Evolutionary conservation across 2,113 vertebrate species (phyloP).

Genomic region (Paralichthys olivaceus): DNA sequence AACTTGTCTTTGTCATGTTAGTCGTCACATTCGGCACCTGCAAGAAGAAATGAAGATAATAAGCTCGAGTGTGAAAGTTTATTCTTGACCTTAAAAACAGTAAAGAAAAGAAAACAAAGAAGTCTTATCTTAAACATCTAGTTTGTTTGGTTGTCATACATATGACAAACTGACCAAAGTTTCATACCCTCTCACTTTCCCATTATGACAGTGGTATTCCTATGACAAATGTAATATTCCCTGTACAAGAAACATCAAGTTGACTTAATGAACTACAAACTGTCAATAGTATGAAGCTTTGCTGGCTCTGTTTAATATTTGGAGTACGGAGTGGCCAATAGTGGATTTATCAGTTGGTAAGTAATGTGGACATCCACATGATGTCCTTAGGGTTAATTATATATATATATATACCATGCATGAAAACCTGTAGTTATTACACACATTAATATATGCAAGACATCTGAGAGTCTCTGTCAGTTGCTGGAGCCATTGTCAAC

Average conservation of each 20-base stretch:
- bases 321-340: background rate
- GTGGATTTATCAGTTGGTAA: background rate
- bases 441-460: background rate
- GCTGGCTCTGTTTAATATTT: background rate
- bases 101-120: background rate
- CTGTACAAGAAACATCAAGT: background rate
- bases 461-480: background rate
- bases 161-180: background rate
- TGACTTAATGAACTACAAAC: background rate
- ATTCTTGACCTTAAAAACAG: background rate
- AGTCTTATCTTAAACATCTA: background rate
- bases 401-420: background rate
- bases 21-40: constrained; percentile 18
- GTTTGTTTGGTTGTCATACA: background rate
- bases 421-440: background rate
- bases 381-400: background rate
- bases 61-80: background rate
- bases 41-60: background rate
- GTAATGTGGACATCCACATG: background rate
- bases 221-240: too few species aligned
- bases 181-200: background rate
- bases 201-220: background rate
- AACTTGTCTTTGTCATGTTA: background rate
- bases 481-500: background rate
- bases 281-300: background rate